Evolutionary conservation across 2,888 invertebrate genomes (phyloP).

Genomic region (Ectemnius lituratus): DNA sequence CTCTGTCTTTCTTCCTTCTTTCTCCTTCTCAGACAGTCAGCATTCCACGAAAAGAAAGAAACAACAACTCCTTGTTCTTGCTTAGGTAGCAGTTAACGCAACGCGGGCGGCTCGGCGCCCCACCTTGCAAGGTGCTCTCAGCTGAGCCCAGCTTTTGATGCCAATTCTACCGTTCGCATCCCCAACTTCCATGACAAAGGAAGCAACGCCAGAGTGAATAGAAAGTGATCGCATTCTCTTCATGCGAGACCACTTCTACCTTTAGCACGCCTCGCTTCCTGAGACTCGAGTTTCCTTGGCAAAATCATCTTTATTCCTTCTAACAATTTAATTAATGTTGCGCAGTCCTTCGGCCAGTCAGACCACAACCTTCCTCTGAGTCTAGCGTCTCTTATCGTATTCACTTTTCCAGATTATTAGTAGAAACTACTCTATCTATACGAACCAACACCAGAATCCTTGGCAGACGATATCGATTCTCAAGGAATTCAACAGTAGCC

Average conservation of each 20-base stretch:
- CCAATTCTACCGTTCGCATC: not conserved
- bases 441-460: constrained; percentile 51
- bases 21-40: too few species aligned
- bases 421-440: too few species aligned
- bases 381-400: constrained; percentile 38
- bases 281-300: too few species aligned
- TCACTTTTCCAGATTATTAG: too few species aligned
- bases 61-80: constrained; percentile 34
- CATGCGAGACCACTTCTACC: too few species aligned
- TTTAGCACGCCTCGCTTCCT: not conserved
- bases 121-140: not conserved
- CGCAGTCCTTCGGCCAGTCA: constrained; percentile 23
- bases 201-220: not conserved
- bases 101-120: not conserved
- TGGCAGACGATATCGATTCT: constrained; percentile 43
- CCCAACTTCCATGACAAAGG: not conserved
- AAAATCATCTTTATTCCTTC: too few species aligned
- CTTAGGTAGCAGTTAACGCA: constrained; percentile 16
- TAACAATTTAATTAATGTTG: too few species aligned
- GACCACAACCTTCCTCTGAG: constrained; percentile 41
- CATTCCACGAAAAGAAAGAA: constrained; percentile 11
- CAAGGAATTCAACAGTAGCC: constrained; percentile 15
- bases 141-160: not conserved
- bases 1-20: too few species aligned
- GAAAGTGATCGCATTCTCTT: not conserved